phyloP scores from a whole-genome alignment of 1,140 invertebrate genomes.

The Ctenoplectra terminalis region DNA sequence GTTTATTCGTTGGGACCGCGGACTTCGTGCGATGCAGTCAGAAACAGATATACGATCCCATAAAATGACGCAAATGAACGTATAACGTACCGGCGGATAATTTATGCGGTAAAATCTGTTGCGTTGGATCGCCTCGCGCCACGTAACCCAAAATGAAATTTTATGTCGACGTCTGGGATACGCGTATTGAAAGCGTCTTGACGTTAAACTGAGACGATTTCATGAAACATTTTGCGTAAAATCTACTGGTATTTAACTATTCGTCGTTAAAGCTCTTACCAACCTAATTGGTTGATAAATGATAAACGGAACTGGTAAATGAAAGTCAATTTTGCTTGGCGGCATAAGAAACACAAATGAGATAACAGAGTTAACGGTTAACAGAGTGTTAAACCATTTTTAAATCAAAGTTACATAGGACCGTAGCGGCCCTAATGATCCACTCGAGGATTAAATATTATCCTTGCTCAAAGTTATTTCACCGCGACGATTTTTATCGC shows the following conservation, averaged over 20 bases:
- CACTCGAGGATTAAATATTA: no score
- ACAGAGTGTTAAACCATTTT: no score
- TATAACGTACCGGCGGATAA: conserved; percentile 8
- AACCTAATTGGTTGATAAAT: no score
- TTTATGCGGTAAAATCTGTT: conserved; percentile 11
- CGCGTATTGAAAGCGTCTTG: not conserved
- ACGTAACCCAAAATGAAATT: not conserved
- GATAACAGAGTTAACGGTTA: no score
- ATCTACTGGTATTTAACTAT: not conserved
- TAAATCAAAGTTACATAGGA: no score
- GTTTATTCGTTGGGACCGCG: not conserved
- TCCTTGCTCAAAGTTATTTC: no score
- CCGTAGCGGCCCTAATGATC: no score
- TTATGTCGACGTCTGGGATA: not conserved
- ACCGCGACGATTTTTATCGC: conserved; percentile 37
- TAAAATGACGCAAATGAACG: conserved; percentile 48
- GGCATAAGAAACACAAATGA: no score
- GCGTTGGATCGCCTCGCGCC: not conserved
- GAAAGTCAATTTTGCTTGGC: no score
- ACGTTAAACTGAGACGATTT: not conserved
- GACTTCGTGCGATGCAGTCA: not conserved
- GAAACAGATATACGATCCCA: conserved; percentile 34
- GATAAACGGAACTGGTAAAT: no score
- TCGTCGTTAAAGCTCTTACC: no score
- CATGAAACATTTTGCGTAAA: not conserved